Base-by-base conservation (phyloP, 2,113 vertebrate species). In the Ranitomeya imitator region DNA sequence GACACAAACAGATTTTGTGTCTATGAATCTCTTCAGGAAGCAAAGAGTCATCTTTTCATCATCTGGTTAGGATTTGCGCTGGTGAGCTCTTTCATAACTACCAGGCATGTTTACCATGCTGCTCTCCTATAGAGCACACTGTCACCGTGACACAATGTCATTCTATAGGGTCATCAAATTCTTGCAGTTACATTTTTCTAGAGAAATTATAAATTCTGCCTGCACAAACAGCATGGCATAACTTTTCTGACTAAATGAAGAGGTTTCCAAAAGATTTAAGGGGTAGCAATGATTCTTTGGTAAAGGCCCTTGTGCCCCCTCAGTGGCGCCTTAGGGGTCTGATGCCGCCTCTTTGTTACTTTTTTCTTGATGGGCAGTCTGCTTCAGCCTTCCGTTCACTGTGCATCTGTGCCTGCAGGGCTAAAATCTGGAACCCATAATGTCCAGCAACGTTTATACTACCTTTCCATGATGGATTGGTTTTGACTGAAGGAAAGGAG, bases 371-470 rank as follows among this genome's bases (percentile, higher is more conserved):
- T 89, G 87, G 87, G 87, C 87, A 85, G 81, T 85, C 87, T 89
- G 74, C 51, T 85, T 79, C 87, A 79, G 87, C 82, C 87, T 89
- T 85, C 87, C 87, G 87, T 88, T 88, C 80, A 91, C 92, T 93
- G 93, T 23, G 92, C 92, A 89, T 89, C 90, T 90, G 91, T 91
- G 90, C 91, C 89, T 85, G 90, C 82, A 90, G 88, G 85, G 89
- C 91, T 93, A 93, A 94, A 97, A 97, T 97, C 96, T 97, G 96
- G 96, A 97, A 96, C 94, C 96, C 93, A 97, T 97, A 97, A 97
- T 95, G 93, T 93, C 94, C 94, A 93, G 93, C 93, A 95, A 94
- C 94, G 91, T 95, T 94, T 96, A 94, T 92, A 90, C 92, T 92
- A 94, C 94, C 91, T 90, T 90, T 94, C 91, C 86, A 88, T 90